Percentiles rank a stretch among this genome's conserved stretches.
These are phyloP conservation scores for Lynx canadensis DNA, from an alignment of 2,113 vertebrate genomes.

Conservation along the genomic window DNA sequence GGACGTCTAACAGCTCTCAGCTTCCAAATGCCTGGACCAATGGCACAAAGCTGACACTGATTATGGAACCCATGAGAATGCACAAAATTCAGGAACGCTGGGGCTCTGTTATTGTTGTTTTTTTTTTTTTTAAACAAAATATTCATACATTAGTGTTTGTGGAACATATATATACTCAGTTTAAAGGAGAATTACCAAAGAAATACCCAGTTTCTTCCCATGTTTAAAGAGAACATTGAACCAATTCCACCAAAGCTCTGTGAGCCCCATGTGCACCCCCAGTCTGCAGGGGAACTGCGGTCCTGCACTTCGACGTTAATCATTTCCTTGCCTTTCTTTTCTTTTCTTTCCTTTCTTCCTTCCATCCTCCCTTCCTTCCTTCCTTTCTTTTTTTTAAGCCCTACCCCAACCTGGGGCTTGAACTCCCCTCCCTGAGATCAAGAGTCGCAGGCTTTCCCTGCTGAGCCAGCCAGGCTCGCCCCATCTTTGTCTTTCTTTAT, in stretches of 20 bases:
- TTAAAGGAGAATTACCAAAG: constrained; percentile 5
- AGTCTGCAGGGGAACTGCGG: background rate
- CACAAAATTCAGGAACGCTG: background rate
- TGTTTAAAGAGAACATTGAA: background rate
- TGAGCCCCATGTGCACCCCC: background rate
- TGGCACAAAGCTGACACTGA: background rate
- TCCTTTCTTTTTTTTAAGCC: background rate
- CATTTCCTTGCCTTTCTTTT: background rate
- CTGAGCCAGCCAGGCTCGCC: background rate
- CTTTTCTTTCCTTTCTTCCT: background rate
- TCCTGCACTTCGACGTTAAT: background rate
- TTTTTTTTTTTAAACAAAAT: constrained; percentile 26
- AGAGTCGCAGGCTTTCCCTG: background rate
- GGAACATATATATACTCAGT: background rate
- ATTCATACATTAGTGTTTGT: background rate
- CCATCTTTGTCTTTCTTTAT: background rate
- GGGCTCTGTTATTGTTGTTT: background rate
- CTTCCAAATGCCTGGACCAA: background rate
- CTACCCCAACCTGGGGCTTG: background rate
- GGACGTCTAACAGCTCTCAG: background rate
- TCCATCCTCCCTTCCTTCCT: background rate
- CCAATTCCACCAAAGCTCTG: background rate
- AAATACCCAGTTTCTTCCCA: background rate
- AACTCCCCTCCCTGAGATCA: background rate
- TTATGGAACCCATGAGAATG: background rate